Percentiles rank a stretch among this genome's conserved stretches.
Evolutionary conservation across 2,888 invertebrate genomes (phyloP).

Genomic region (Nomada goodeniana): DNA sequence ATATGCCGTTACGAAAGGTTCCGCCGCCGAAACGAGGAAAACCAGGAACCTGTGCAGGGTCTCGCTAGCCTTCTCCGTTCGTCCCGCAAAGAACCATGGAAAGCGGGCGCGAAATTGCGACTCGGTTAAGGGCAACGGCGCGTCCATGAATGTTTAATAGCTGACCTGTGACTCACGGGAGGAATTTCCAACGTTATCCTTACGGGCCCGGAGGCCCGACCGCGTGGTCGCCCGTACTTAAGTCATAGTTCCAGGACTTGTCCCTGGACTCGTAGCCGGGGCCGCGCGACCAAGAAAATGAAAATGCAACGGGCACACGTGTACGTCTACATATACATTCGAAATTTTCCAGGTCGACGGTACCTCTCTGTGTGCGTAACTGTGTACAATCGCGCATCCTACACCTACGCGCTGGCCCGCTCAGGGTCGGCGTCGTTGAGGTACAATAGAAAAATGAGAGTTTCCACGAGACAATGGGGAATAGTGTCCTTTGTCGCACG

Average conservation of each 20-base stretch:
- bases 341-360: slow-evolving; percentile 49
- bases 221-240: slow-evolving; percentile 33
- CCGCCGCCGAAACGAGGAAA: background rate
- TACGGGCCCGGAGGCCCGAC: background rate
- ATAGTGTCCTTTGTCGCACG: slow-evolving; percentile 50
- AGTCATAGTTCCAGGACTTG: slow-evolving; percentile 23
- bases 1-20: slow-evolving; percentile 7
- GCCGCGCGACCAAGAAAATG: slow-evolving; percentile 36
- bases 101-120: background rate
- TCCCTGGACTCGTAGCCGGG: slow-evolving; percentile 43
- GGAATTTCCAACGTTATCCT: background rate
- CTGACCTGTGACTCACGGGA: background rate
- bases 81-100: background rate
- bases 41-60: background rate
- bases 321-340: slow-evolving; percentile 6
- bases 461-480: slow-evolving; percentile 63
- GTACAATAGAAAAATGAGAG: slow-evolving; percentile 61
- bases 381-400: no score
- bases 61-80: no score
- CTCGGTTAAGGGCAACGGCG: background rate
- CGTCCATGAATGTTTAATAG: background rate
- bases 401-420: slow-evolving; percentile 7
- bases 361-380: background rate
- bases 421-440: slow-evolving; percentile 39
- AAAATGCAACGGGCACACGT: slow-evolving; percentile 33